Evolutionary conservation across 2,113 vertebrate species (phyloP), one percentile per base, ranked within the genome.

Genomic region (Takifugu flavidus): DNA sequence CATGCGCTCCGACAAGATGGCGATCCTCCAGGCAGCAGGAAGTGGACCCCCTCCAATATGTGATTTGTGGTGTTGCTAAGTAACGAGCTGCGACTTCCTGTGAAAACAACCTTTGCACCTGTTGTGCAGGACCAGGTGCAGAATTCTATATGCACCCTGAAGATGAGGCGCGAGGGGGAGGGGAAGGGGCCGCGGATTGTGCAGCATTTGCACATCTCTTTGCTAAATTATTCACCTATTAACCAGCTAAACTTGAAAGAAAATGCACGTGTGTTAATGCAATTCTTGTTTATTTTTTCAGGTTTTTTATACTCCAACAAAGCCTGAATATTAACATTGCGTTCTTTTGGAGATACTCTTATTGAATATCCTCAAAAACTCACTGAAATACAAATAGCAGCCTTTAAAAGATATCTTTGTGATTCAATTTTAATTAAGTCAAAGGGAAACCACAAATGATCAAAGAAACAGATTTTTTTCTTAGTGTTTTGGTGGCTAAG

Each of bases 21-120:
- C 75, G 64, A 56, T 53, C 45, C 2, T 60, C 67, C 70, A 77
- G 62, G 49, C 57, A 31, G 65, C 62, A 77, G 74, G 75, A 78
- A 69, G 58, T 74, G 4, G 15, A 26, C 25, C 45, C 34, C 77
- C 62, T 51, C 34, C 59, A 55, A 50, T 27, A 15, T 26, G 31
- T 67, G 51, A 78, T 75, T 53, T 77, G 39, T n/a, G 8, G 69
- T 63, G 82, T 83, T 81, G 77, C 83, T 78, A 70, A 47, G 83
- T 73, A 73, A 86, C 62, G 27, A 8, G 44, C 59, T 70, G 74
- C 53, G 56, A 63, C 68, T 80, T 86, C 75, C 70, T 74, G 65
- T 56, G 61, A 69, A 75, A 82, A 79, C 67, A 72, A 71, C 46
- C 65, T 59, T 71, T 73, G 79, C 84, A 84, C 81, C 81, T 86